Percentiles rank a stretch among this genome's conserved stretches.
phyloP scores from a whole-genome alignment of 2,797 vertebrate genomes.

The Girardinus metallicus region DNA sequence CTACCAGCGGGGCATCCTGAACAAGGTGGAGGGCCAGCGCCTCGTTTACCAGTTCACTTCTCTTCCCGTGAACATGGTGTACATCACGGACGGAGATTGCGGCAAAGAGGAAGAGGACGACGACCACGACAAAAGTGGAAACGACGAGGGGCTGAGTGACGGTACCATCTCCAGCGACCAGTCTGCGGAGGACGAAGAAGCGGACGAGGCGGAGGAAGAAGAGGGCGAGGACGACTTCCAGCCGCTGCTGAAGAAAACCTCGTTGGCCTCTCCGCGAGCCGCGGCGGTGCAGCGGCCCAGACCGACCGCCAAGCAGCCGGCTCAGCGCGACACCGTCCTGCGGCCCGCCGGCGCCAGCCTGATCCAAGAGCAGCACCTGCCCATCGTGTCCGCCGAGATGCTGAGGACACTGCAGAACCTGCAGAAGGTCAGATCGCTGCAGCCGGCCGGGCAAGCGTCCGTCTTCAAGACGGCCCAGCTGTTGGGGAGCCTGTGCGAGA shows the following conservation, averaged over 20 bases:
- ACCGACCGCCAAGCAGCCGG: slow-evolving; percentile 10
- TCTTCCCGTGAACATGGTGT: slow-evolving; percentile 94
- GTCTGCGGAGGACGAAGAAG: slow-evolving; percentile 40
- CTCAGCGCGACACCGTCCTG: slow-evolving; percentile 58
- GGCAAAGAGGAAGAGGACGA: slow-evolving; percentile 68
- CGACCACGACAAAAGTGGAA: slow-evolving; percentile 49
- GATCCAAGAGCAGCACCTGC: slow-evolving; percentile 85
- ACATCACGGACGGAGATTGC: slow-evolving; percentile 87
- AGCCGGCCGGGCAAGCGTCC: slow-evolving; percentile 84
- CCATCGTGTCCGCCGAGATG: slow-evolving; percentile 88
- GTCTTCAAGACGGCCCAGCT: slow-evolving; percentile 95
- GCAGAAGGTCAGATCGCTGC: slow-evolving; percentile 84
- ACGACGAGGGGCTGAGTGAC: slow-evolving; percentile 81
- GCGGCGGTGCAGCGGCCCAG: slow-evolving; percentile 61
- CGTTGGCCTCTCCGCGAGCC: slow-evolving; percentile 64
- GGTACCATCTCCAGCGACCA: slow-evolving; percentile 77
- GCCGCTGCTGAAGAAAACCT: slow-evolving; percentile 71
- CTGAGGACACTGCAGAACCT: slow-evolving; percentile 89
- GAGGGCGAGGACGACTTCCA: slow-evolving; percentile 61
- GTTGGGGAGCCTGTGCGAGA: slow-evolving; percentile 84
- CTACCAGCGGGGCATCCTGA: slow-evolving; percentile 98
- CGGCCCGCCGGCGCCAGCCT: slow-evolving; percentile 80
- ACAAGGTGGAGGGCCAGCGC: slow-evolving; percentile 97
- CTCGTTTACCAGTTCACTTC: slow-evolving; percentile 98
- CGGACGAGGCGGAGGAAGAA: neutral